Conservation (phyloP, 2,797 vertebrate genomes). For the Falco columbarius region DNA sequence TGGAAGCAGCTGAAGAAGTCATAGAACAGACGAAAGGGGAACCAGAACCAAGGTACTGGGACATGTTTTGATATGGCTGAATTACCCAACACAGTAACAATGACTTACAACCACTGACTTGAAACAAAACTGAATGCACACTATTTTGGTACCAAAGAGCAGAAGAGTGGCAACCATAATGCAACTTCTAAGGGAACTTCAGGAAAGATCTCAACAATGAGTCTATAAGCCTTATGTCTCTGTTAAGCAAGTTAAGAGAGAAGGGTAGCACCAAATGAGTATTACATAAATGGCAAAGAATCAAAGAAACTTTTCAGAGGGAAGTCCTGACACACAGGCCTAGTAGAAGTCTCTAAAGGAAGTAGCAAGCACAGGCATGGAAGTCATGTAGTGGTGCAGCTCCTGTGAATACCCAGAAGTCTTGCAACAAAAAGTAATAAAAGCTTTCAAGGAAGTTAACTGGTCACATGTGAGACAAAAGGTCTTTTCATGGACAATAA, state of each 20-base stretch:
- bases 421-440: background rate
- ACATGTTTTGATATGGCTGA: background rate
- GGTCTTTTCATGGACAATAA: background rate
- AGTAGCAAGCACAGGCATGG: background rate
- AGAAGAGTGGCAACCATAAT: background rate
- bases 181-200: background rate
- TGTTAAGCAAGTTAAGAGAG: background rate
- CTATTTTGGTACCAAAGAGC: background rate
- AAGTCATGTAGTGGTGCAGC: background rate
- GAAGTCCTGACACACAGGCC: background rate
- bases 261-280: background rate
- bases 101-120: background rate
- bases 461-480: background rate
- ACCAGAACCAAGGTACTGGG: background rate
- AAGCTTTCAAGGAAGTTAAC: background rate
- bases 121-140: background rate
- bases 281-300: background rate
- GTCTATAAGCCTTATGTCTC: background rate
- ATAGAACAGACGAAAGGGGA: background rate
- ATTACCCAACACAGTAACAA: background rate
- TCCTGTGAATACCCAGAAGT: background rate
- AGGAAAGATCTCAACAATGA: background rate
- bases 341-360: background rate
- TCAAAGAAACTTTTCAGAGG: background rate
- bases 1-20: background rate